Percentiles rank a stretch among this genome's conserved stretches.
Evolutionary conservation across 2,113 vertebrate genomes (phyloP).

Genomic region (Nycticorax nycticorax): DNA sequence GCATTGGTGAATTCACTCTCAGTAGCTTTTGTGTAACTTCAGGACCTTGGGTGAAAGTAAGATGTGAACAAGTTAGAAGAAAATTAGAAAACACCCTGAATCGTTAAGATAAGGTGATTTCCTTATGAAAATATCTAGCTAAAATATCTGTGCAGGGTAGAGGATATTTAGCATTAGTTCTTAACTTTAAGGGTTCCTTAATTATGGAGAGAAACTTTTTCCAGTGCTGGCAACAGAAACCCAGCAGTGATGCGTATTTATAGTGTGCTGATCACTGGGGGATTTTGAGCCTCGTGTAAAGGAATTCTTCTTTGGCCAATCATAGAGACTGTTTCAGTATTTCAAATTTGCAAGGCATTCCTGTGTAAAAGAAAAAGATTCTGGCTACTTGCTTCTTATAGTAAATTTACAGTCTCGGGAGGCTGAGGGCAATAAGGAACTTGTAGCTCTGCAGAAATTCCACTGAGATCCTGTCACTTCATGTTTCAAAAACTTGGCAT

Average conservation of each 20-base stretch:
- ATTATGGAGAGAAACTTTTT: neutral
- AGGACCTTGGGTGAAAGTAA: neutral
- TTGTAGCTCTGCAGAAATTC: slow-evolving; percentile 25
- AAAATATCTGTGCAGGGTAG: neutral
- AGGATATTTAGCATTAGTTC: neutral
- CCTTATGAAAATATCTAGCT: neutral
- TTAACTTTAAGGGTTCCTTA: neutral
- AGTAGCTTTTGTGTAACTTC: neutral
- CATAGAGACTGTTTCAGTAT: neutral
- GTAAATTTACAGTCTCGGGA: neutral
- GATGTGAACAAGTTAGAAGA: neutral
- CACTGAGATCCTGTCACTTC: slow-evolving; percentile 1
- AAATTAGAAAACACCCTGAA: neutral
- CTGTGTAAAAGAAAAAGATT: neutral
- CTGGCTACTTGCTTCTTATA: neutral
- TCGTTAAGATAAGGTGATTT: neutral
- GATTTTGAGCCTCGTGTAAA: neutral
- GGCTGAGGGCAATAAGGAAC: neutral
- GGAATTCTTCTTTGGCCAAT: neutral
- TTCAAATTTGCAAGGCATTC: neutral
- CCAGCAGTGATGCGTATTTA: neutral
- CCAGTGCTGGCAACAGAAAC: neutral
- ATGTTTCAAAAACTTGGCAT: slow-evolving; percentile 20
- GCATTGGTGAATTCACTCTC: neutral
- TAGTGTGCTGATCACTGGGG: neutral